Percentiles rank a stretch among this genome's conserved stretches.
phyloP scores from a whole-genome alignment of 2,113 vertebrate genomes.

The Grus americana region DNA sequence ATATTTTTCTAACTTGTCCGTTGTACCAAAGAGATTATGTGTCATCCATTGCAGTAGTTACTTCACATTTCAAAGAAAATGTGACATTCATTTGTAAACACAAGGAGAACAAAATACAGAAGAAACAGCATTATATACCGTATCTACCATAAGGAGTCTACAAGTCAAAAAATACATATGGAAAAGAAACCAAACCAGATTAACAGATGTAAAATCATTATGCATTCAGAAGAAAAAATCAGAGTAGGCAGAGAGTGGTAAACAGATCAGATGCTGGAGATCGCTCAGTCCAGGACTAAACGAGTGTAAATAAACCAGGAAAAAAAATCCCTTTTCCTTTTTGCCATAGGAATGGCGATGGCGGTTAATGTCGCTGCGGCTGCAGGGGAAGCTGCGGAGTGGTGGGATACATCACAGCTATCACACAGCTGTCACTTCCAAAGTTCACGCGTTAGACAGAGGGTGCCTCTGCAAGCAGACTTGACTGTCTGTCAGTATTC shows the following conservation, averaged over 20 bases:
- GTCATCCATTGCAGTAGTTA: background rate
- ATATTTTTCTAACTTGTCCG: background rate
- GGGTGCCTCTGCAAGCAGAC: background rate
- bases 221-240: background rate
- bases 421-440: fast-evolving
- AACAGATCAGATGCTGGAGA: background rate
- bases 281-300: background rate
- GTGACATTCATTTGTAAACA: background rate
- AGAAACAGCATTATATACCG: background rate
- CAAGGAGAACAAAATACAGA: background rate
- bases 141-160: background rate
- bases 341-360: fast-evolving
- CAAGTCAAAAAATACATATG: background rate
- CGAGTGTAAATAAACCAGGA: background rate
- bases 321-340: background rate
- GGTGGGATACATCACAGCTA: fast-evolving
- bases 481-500: background rate
- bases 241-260: background rate
- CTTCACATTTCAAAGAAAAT: background rate
- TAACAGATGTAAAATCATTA: background rate
- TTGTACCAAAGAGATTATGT: background rate
- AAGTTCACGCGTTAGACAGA: background rate
- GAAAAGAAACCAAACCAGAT: background rate
- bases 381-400: background rate
- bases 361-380: fast-evolving